Percentiles rank a stretch among this genome's conserved stretches.
Conservation (phyloP, 2,797 vertebrate species). For the Falco columbarius region DNA sequence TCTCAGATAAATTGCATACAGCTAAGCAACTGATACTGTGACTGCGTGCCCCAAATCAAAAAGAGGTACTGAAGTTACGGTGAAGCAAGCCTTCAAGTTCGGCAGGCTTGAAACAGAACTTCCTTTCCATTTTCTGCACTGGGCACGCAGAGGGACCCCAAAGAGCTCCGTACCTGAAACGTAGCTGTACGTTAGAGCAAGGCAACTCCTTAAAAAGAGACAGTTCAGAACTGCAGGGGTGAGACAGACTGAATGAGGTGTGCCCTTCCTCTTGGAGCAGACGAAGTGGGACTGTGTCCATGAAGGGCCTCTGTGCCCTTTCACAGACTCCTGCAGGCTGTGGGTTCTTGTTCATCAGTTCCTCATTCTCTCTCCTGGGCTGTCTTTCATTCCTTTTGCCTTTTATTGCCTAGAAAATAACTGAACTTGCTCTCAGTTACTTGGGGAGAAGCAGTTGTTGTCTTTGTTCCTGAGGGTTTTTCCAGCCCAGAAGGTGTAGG, state of each 20-base stretch:
- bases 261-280: neutral
- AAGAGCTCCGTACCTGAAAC: neutral
- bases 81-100: neutral
- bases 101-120: neutral
- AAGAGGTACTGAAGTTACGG: neutral
- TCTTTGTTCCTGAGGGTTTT: neutral
- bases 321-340: neutral
- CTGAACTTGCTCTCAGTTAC: neutral
- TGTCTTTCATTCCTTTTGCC: neutral
- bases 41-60: neutral
- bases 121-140: neutral
- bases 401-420: neutral
- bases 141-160: neutral
- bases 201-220: neutral
- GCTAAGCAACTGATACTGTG: neutral
- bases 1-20: neutral
- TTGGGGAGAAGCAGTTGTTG: neutral
- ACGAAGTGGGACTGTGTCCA: rapidly evolving
- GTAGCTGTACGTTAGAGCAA: neutral
- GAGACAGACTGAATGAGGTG: neutral
- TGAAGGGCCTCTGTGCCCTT: neutral
- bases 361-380: neutral
- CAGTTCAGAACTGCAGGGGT: neutral
- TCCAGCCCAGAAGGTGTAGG: neutral
- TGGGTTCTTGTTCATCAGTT: neutral